These are phyloP conservation scores for Anticlea derivata DNA, from an alignment of 2,888 invertebrate species.

Conservation along the genomic window DNA sequence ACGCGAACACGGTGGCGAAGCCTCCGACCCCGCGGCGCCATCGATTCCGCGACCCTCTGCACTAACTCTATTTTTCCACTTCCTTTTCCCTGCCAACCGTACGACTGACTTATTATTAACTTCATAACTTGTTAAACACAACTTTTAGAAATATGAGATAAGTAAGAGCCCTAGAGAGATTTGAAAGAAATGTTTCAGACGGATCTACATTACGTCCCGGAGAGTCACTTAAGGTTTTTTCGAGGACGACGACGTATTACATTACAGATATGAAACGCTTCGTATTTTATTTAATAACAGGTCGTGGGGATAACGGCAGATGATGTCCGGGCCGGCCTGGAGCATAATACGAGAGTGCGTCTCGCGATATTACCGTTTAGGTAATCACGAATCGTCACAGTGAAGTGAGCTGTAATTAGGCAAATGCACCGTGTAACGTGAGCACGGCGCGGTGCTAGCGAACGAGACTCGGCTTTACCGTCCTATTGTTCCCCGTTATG, in stretches of 20 bases:
- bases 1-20: slow-evolving; percentile 32
- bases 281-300: slow-evolving; percentile 59
- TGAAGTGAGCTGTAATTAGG: slow-evolving; percentile 76
- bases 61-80: slow-evolving; percentile 70
- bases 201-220: slow-evolving; percentile 49
- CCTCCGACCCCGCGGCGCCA: slow-evolving; percentile 61
- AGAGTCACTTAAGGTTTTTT: slow-evolving; percentile 52
- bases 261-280: slow-evolving; percentile 48
- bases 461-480: slow-evolving; percentile 41
- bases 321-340: slow-evolving; percentile 51
- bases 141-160: slow-evolving; percentile 74
- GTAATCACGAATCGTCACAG: slow-evolving; percentile 76
- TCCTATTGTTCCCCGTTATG: slow-evolving; percentile 76
- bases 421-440: slow-evolving; percentile 78
- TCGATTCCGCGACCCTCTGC: slow-evolving; percentile 59
- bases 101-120: slow-evolving; percentile 73
- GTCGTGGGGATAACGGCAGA: slow-evolving; percentile 46
- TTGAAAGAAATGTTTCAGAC: slow-evolving; percentile 59
- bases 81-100: slow-evolving; percentile 62
- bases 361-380: slow-evolving; percentile 65
- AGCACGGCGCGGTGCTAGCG: slow-evolving; percentile 47
- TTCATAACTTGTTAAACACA: slow-evolving; percentile 76
- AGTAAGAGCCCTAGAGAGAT: slow-evolving; percentile 62
- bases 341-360: slow-evolving; percentile 57
- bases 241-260: slow-evolving; percentile 47